A percentile compares a stretch with the other conserved stretches of the same genome.
phyloP scores from a whole-genome alignment of 1,140 invertebrate genomes.

The Nautilus pompilius region DNA sequence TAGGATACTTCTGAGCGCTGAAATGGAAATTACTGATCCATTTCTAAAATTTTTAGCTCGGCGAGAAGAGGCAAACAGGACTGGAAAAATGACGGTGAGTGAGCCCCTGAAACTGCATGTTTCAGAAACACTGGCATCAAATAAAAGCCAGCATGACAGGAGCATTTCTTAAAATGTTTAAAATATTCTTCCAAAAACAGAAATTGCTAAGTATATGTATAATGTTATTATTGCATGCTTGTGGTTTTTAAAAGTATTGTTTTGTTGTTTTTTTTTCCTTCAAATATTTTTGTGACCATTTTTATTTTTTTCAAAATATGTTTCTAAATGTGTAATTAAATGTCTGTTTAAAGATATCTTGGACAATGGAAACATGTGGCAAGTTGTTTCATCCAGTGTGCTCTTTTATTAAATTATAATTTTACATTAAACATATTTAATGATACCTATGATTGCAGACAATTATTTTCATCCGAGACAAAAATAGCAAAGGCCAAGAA shows the following conservation, averaged over 20 bases:
- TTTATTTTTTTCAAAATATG: not conserved
- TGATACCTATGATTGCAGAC: conserved; percentile 60
- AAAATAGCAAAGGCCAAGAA: conserved; percentile 65
- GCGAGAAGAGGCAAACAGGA: conserved; percentile 67
- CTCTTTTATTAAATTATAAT: no score
- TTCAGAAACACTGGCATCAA: no score
- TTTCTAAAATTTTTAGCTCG: conserved; percentile 65
- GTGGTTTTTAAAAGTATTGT: no score
- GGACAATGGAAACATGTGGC: not conserved
- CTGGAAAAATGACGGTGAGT: conserved; percentile 61
- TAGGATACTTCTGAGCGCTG: conserved; percentile 53
- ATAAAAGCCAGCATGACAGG: not conserved
- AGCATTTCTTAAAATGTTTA: no score
- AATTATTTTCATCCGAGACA: conserved; percentile 70
- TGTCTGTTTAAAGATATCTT: not conserved
- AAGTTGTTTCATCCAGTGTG: conserved; percentile 14
- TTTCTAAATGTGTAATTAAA: not conserved
- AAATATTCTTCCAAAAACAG: no score
- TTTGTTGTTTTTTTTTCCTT: no score
- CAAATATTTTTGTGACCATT: not conserved
- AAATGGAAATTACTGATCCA: conserved; percentile 58
- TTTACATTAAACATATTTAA: no score
- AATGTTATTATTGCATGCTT: no score
- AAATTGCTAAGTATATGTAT: no score
- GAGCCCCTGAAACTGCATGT: no score